Evolutionary conservation across 2,113 vertebrate species (phyloP).

Genomic region (Tringa solitaria): DNA sequence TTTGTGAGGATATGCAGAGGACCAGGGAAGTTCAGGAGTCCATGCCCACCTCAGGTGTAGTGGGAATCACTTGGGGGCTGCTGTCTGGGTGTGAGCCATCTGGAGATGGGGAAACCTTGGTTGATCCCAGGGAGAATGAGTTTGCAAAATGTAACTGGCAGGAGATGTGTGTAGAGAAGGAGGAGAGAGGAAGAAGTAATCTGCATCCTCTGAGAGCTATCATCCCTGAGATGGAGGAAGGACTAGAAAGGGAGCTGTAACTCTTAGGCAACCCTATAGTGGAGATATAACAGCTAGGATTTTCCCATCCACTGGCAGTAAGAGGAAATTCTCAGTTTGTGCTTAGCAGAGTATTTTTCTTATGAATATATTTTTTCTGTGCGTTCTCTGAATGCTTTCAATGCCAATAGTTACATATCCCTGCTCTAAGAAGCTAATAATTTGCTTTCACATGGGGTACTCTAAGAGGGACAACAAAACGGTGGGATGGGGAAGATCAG

Average conservation of each 20-base stretch:
- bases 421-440: neutral
- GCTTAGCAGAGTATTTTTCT: neutral
- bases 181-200: neutral
- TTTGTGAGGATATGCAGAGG: neutral
- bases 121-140: neutral
- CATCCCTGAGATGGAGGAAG: neutral
- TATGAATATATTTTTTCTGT: neutral
- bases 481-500: neutral
- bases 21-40: neutral
- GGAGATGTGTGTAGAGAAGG: neutral
- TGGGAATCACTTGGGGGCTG: fast-evolving
- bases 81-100: neutral
- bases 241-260: neutral
- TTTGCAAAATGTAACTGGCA: neutral
- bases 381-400: neutral
- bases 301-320: neutral
- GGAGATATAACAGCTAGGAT: neutral
- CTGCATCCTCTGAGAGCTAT: neutral
- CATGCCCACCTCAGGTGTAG: neutral
- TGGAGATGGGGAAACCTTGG: neutral
- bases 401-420: neutral
- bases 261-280: neutral
- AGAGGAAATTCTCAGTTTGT: neutral
- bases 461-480: neutral
- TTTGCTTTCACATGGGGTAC: neutral